Base-by-base conservation (phyloP, 2,888 invertebrate species). In the Conchocele bisecta region DNA sequence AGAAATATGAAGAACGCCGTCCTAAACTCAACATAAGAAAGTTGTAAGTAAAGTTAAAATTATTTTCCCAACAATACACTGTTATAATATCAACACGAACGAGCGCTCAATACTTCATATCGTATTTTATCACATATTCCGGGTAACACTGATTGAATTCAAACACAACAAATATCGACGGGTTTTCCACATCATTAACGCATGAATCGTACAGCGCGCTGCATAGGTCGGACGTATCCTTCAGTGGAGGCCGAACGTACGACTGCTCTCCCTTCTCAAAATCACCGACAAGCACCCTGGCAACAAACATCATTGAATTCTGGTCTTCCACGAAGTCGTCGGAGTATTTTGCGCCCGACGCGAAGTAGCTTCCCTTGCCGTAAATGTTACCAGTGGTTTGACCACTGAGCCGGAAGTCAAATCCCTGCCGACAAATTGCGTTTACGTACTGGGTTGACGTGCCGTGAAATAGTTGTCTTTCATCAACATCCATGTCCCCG, bases 361-460 rank as follows among this genome's bases (percentile, higher is more conserved):
- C 82, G 68, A 88, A 88, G 68, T 87, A 88, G 51, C 82, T 83
- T n/a, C 88, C 88, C 56, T 83, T 83, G 2, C 88, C 86, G 61
- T 76, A 81, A 22, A 58, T 54, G 1, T 82, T 79, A 69, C 84
- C 88, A 39, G 72, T 63, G 15, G 66, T 69, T 31, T 46, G 57
- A 22, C 87, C 88, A 57, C 79, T 81, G n/a, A 87, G 68, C 6
- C 88, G 56, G 58, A 83, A 87, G 58, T 88, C 87, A 70, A 87
- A 88, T 9, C 86, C 86, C 39, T 87, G 86, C 22, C 71, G 61
- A 64, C 79, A 86, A 24, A 88, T 87, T 26, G 82, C 82, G 35
- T 83, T 76, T 4, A 83, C 71, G 24, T 69, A 79, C 3, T 75
- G 39, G 6, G 64, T 53, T 0, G 51, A 46, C 7, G 86, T 88